These are phyloP conservation scores for Hyposoter didymator DNA, from an alignment of 2,888 invertebrate species.

Conservation along the genomic window DNA sequence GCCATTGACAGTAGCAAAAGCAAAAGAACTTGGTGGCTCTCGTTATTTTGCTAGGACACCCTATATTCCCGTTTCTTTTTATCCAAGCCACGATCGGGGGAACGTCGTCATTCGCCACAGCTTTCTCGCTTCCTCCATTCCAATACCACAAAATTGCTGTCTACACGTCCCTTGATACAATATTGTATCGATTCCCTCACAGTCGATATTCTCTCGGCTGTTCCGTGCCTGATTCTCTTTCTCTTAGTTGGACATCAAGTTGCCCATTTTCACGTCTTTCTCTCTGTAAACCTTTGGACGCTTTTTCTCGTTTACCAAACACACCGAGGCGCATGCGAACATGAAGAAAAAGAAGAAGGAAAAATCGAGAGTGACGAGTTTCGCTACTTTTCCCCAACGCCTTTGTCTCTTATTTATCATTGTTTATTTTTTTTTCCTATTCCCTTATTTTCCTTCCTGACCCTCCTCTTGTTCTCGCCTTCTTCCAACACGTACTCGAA, in stretches of 20 bases:
- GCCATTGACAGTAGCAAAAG: constrained; percentile 43
- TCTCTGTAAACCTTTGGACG: constrained; percentile 13
- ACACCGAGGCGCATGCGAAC: neutral
- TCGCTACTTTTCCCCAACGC: constrained; percentile 16
- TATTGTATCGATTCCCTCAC: constrained; percentile 67
- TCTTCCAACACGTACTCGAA: constrained; percentile 3
- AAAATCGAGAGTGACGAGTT: constrained; percentile 42
- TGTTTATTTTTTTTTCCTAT: constrained; percentile 28
- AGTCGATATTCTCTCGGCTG: constrained; percentile 46
- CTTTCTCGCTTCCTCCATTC: constrained; percentile 54
- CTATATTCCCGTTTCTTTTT: constrained; percentile 33
- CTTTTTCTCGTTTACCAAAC: constrained; percentile 48
- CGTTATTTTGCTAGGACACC: constrained; percentile 63
- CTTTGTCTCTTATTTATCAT: constrained; percentile 37
- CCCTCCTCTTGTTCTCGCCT: constrained; percentile 1
- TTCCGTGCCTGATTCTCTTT: constrained; percentile 45
- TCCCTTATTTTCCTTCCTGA: constrained; percentile 30
- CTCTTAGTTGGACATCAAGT: constrained; percentile 31
- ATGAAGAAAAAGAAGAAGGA: neutral
- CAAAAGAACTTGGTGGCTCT: constrained; percentile 41
- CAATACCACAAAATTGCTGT: constrained; percentile 71
- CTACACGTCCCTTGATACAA: constrained; percentile 70
- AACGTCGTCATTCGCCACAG: constrained; percentile 55
- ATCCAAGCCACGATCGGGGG: constrained; percentile 21
- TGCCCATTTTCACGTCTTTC: constrained; percentile 44